Evolutionary conservation across 37 sponge, comb jelly and placozoan genomes (phyloP), one percentile per base, ranked within the genome.

Genomic region (Halichondria panicea): DNA sequence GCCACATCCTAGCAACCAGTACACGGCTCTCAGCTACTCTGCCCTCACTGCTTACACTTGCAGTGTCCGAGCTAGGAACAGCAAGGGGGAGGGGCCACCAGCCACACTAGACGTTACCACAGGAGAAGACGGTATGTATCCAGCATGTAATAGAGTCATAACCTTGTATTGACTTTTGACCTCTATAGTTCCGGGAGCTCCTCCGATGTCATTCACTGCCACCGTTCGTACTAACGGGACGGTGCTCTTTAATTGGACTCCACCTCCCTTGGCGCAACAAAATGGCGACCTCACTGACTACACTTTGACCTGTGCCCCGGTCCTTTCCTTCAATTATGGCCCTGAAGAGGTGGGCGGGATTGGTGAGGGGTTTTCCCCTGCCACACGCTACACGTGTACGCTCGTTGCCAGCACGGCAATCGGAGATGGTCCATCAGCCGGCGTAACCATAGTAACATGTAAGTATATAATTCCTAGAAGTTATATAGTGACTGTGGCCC

Each of bases 271-370:
- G 9, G 4, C 1, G n/a, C 55, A 27, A 5, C 35, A 2, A 9
- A 71, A 71, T 50, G 71, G 71, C 3, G 55, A 3, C 31, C 31
- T 71, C 71, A 75, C 76, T 7, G 36, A 22, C 11, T 75, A 75
- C 76, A 42, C 35, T 32, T 9, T 75, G 12, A 42, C 63, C 76
- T 75, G 76, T 28, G 43, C 35, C 35, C 31, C 31, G 71, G 53
- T 33, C 37, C 48, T 21, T 3, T 32, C 31, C 35, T 30, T 13
- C 15, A 34, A 27, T 1, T 32, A 6, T 2, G 25, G 34, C 25
- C 2, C 6, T 3, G 31, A 27, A 4, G 33, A 35, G 31, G 21
- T 21, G 22, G 11, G 43, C 43, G 21, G 41, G 43, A 39, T 21
- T 21, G 22, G 2, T 2, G 68, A 66, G 15, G 68, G 43, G 18